Evolutionary conservation across 2,888 invertebrate species (phyloP).

Genomic region (Epiblema foenella): DNA sequence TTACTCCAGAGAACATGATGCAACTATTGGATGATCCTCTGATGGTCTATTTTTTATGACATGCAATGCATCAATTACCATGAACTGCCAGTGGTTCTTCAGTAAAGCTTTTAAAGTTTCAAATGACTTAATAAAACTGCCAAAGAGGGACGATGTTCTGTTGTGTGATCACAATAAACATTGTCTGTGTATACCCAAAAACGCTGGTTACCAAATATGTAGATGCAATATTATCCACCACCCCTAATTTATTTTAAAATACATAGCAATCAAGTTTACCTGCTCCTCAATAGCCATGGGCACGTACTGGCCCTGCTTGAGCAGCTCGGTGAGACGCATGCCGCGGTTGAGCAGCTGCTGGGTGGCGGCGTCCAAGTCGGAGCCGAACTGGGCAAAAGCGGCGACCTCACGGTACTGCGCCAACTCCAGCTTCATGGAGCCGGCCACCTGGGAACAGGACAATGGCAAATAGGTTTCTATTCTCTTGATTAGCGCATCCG

Average conservation of each 20-base stretch:
- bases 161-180: too few relatives aligned
- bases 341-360: constrained; percentile 99
- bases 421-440: constrained; percentile 99
- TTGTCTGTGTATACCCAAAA: too few relatives aligned
- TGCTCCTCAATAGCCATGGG: constrained; percentile 99
- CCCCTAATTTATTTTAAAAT: too few relatives aligned
- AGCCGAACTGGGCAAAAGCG: constrained; percentile 99
- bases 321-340: constrained; percentile 98
- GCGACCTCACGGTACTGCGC: constrained; percentile 99
- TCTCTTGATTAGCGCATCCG: not conserved
- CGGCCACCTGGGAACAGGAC: constrained; percentile 91
- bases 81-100: too few relatives aligned
- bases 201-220: too few relatives aligned
- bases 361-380: constrained; percentile 99
- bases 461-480: not conserved
- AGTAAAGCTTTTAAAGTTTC: too few relatives aligned
- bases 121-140: too few relatives aligned
- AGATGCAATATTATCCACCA: too few relatives aligned
- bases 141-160: too few relatives aligned
- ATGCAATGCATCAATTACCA: too few relatives aligned
- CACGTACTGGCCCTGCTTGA: constrained; percentile 99
- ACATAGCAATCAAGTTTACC: constrained; percentile 57
- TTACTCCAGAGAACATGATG: not conserved
- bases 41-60: too few relatives aligned
- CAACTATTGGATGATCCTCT: too few relatives aligned